Conservation (phyloP, 2,888 invertebrate species). For the Heteromyza rotundicornis region DNA sequence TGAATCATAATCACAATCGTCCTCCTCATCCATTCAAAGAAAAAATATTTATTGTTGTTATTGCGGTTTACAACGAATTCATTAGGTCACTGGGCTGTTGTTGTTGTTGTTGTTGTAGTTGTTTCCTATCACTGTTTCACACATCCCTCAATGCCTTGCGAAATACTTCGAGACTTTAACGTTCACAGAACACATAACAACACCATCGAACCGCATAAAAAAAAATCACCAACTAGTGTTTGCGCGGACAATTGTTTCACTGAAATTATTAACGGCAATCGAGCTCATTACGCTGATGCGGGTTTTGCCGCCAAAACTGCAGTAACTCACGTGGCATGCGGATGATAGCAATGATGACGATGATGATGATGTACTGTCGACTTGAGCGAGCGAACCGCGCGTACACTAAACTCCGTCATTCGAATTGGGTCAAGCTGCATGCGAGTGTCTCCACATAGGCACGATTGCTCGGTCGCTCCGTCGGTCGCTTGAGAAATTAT, state of each 20-base stretch:
- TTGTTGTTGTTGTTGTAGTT: neutral
- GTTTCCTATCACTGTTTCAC: neutral
- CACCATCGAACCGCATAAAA: no score
- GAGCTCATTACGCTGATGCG: neutral
- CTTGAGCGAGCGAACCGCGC: neutral
- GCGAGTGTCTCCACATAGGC: neutral
- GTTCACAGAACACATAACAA: no score
- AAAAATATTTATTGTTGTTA: neutral
- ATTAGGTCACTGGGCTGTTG: neutral
- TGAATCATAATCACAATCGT: slow-evolving; percentile 32
- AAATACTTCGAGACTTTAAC: neutral
- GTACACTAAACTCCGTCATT: neutral
- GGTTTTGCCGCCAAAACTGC: neutral
- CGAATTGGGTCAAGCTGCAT: slow-evolving; percentile 47
- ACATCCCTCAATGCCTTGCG: neutral
- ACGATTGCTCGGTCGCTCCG: neutral
- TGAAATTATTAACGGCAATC: no score
- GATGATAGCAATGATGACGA: neutral
- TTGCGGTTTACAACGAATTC: neutral
- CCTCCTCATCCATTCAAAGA: slow-evolving; percentile 43
- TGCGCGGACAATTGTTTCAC: no score
- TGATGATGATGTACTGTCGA: neutral
- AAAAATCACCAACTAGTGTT: no score
- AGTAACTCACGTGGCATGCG: neutral
- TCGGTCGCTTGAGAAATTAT: slow-evolving; percentile 44